phyloP scores from a whole-genome alignment of 2,797 vertebrate species.

The Podargus strigoides region DNA sequence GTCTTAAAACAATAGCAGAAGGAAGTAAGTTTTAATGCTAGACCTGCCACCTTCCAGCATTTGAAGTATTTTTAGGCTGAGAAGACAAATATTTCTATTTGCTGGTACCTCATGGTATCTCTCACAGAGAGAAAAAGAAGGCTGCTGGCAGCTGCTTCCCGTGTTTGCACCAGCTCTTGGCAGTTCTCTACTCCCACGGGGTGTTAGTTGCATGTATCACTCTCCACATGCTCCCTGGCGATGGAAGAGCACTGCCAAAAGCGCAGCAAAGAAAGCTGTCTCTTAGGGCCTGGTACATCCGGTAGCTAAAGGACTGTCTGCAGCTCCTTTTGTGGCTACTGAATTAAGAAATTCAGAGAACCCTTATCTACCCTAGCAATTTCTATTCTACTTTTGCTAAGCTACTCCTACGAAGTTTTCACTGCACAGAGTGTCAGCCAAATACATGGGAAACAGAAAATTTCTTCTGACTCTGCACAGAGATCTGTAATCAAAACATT shows the following conservation, averaged over 20 bases:
- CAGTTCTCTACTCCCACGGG: background rate
- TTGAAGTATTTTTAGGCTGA: background rate
- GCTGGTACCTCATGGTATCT: background rate
- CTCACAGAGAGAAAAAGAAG: background rate
- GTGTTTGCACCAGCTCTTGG: background rate
- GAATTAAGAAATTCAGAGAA: background rate
- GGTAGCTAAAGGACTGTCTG: background rate
- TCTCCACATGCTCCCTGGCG: background rate
- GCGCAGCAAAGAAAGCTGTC: background rate
- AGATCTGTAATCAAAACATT: background rate
- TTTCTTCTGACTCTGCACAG: background rate
- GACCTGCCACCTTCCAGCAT: background rate
- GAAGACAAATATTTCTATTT: background rate
- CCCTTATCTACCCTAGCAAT: background rate
- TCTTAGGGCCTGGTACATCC: background rate
- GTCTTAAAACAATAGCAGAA: background rate
- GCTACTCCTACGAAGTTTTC: background rate
- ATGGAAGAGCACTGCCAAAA: background rate
- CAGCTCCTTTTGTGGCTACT: background rate
- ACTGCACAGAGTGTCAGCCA: background rate
- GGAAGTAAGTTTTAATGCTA: background rate
- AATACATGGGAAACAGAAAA: background rate
- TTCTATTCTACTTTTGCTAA: background rate
- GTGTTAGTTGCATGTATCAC: background rate
- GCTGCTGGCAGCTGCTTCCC: background rate